Base-by-base conservation (phyloP, 1,140 invertebrate genomes). In the Tetragnatha versicolor region DNA sequence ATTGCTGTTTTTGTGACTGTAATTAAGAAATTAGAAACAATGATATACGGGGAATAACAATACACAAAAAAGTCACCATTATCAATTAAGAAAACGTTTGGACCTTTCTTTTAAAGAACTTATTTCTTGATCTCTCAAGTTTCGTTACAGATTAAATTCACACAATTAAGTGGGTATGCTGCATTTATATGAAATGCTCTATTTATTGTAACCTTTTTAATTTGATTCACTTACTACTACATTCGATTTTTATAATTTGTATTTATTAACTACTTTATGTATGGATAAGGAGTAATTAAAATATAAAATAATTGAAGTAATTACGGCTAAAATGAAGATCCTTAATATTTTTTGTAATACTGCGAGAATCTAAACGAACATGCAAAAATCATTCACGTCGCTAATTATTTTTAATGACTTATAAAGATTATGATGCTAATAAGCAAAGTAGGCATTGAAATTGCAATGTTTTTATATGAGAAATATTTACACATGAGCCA, bases 21-120 rank as follows among this genome's bases (percentile, higher is more conserved):
- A 70, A 70, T 70, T 70, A 70, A 70, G 68, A 55, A 70, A 70
- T 70, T 58, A 55, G 49, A 70, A 70, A 55, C 68, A 70, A 55
- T 55, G 35, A 37, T 65, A 20, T 53, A 22, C 12, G 17, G 10
- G 20, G 27, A 35, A 22, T 12, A 25, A 25, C 20, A 7, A n/a
- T 65, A 25, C 17, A 37, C 61, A 47, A 17, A 12, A 20, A 20
- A 47, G 20, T 2, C 12, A 47, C 42, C 42, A 17, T 47, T 47
- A 47, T 47, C 20, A 20, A 47, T 47, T 17, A 47, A 17, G 42
- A 47, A 47, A 47, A 12, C 42, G 20, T 47, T 47, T 47, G 42
- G 20, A 47, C 12, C 42, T 47, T 47, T 47, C 42, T 47, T 20
- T 2, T 3, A 20, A 47, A 47, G 12, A 17, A 12, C 42, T 47